A percentile compares a stretch with the other conserved stretches of the same genome.
Conservation (phyloP, 1,140 invertebrate species). For the Venturia canescens region DNA sequence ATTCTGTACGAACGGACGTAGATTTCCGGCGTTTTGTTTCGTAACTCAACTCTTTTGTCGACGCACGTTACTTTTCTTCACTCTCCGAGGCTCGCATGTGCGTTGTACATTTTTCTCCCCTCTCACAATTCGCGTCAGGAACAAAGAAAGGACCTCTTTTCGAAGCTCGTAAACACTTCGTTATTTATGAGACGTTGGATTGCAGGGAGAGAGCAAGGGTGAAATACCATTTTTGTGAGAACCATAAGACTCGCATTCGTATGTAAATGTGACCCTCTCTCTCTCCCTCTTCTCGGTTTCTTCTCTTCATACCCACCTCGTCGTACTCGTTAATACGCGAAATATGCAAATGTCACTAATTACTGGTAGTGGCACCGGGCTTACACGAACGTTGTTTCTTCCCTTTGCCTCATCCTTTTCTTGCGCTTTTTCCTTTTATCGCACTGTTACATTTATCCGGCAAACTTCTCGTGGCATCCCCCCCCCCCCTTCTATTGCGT, state of each 20-base stretch:
- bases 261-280: constrained; percentile 68
- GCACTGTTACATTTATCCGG: constrained; percentile 29
- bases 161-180: constrained; percentile 61
- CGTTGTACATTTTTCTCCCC: not conserved
- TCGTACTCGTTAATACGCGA: constrained; percentile 54
- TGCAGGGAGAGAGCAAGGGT: constrained; percentile 10
- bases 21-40: constrained; percentile 1
- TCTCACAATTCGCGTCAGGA: not conserved
- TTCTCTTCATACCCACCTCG: constrained; percentile 44
- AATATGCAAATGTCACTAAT: constrained; percentile 76
- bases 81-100: not conserved
- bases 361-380: constrained; percentile 67
- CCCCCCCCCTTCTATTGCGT: not conserved
- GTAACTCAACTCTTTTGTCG: constrained; percentile 24
- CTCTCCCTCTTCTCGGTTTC: constrained; percentile 19
- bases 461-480: not conserved
- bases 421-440: not conserved
- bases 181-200: constrained; percentile 62
- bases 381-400: constrained; percentile 60
- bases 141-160: constrained; percentile 34
- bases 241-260: constrained; percentile 62
- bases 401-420: not conserved
- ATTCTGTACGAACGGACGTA: constrained; percentile 19
- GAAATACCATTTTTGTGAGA: constrained; percentile 40
- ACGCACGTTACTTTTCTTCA: not conserved